phyloP scores from a whole-genome alignment of 2,113 vertebrate genomes.

The Poeciliopsis retropinna region DNA sequence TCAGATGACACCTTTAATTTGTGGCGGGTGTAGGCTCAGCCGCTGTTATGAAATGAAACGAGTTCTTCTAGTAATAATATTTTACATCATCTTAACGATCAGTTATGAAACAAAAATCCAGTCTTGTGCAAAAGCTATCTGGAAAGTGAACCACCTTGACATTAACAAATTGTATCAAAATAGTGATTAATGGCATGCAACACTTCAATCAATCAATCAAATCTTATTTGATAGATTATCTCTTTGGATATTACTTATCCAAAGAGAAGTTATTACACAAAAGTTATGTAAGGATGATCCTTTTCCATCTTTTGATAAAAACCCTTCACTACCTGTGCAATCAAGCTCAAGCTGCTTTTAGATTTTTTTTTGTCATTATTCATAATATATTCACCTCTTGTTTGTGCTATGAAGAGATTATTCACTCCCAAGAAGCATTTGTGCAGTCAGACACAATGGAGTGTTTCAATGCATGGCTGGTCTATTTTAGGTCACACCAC shows the following conservation, averaged over 20 bases:
- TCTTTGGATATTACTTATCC: too few relatives aligned
- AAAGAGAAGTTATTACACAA: too few relatives aligned
- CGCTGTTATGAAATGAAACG: not conserved
- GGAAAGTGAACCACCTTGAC: not conserved
- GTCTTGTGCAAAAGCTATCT: not conserved
- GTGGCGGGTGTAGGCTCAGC: not conserved
- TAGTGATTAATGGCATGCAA: not conserved
- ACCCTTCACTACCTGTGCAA: not conserved
- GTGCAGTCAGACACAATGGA: too few relatives aligned
- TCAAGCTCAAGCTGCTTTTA: not conserved
- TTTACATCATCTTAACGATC: not conserved
- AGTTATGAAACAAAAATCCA: not conserved
- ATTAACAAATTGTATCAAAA: not conserved
- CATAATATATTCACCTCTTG: not conserved
- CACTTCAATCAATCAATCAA: too few relatives aligned
- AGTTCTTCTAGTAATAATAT: not conserved
- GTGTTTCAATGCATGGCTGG: too few relatives aligned
- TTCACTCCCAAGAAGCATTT: too few relatives aligned
- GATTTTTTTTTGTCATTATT: not conserved
- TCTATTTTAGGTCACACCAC: too few relatives aligned
- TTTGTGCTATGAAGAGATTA: not conserved
- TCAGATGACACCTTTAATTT: not conserved
- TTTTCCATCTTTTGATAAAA: not conserved
- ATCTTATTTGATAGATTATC: too few relatives aligned
- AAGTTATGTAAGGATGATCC: not conserved